These are phyloP conservation scores for Xiphias gladius DNA, from an alignment of 2,113 vertebrate species.

Conservation along the genomic window DNA sequence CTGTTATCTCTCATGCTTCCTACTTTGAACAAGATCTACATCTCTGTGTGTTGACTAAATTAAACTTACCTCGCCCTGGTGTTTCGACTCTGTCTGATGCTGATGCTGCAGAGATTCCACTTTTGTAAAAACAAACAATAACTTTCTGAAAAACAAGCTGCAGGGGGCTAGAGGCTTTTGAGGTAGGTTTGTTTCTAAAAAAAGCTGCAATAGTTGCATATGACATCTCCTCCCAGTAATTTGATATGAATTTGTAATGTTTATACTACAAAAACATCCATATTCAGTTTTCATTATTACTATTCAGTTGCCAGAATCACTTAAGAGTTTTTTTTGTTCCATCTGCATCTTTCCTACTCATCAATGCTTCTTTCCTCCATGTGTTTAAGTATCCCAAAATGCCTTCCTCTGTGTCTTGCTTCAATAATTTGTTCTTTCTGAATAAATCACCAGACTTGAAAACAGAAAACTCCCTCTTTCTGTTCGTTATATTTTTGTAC, in stretches of 20 bases:
- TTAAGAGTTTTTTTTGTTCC: constrained; percentile 33
- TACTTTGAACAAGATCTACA: constrained; percentile 49
- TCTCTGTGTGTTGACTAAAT: constrained; percentile 56
- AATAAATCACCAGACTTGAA: constrained; percentile 39
- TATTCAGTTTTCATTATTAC: constrained; percentile 30
- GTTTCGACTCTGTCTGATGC: constrained; percentile 37
- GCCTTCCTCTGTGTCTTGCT: constrained; percentile 35
- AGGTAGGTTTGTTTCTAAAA: constrained; percentile 17
- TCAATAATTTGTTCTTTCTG: constrained; percentile 42
- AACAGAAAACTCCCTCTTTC: constrained; percentile 40
- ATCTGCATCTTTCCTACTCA: constrained; percentile 37
- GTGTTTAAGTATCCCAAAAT: constrained; percentile 41
- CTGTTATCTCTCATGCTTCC: constrained; percentile 27
- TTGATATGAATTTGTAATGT: constrained; percentile 52
- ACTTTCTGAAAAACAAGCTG: constrained; percentile 33
- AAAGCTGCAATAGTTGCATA: constrained; percentile 45
- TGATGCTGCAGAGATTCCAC: constrained; percentile 25
- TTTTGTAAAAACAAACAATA: constrained; percentile 47
- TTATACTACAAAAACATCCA: constrained; percentile 38
- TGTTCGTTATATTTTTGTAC: constrained; percentile 18
- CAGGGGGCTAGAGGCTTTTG: constrained; percentile 8
- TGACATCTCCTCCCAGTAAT: constrained; percentile 24
- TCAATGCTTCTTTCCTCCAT: constrained; percentile 14
- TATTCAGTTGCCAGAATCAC: constrained; percentile 42
- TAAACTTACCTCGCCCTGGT: constrained; percentile 37